Evolutionary conservation across 2,888 invertebrate species (phyloP).

Genomic region (Phengaris arion): DNA sequence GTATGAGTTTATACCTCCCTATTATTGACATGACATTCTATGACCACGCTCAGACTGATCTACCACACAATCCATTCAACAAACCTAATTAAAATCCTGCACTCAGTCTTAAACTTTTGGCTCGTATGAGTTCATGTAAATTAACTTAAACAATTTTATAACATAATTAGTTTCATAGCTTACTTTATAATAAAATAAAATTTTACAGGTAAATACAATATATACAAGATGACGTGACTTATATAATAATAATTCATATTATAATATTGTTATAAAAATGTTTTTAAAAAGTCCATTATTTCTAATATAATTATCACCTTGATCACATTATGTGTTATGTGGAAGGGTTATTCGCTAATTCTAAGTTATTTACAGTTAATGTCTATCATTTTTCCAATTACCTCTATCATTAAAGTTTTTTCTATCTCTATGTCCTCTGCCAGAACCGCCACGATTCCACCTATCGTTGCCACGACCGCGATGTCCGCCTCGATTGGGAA

Average conservation of each 20-base stretch:
- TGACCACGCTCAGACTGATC: neutral
- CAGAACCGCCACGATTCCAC: conserved; percentile 70
- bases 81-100: conserved; percentile 57
- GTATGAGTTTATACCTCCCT: conserved; percentile 27
- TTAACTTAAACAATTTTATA: conserved; percentile 46
- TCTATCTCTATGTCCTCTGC: conserved; percentile 71
- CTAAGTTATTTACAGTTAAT: conserved; percentile 51
- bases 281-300: conserved; percentile 55
- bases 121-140: conserved; percentile 68
- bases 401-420: conserved; percentile 75
- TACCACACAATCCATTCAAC: conserved; percentile 31
- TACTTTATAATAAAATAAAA: conserved; percentile 47
- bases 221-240: conserved; percentile 23
- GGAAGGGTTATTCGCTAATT: conserved; percentile 51
- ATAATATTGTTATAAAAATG: conserved; percentile 50
- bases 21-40: conserved; percentile 4
- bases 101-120: conserved; percentile 78
- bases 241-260: conserved; percentile 45
- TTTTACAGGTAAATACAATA: conserved; percentile 42
- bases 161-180: conserved; percentile 38
- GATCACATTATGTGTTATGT: conserved; percentile 62
- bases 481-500: conserved; percentile 66
- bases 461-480: conserved; percentile 70
- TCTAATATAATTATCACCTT: conserved; percentile 62
- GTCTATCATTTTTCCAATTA: conserved; percentile 77